A percentile compares a stretch with the other conserved stretches of the same genome.
These are phyloP conservation scores for Ammodytes marinus DNA, from an alignment of 2,113 vertebrate species.

Conservation along the genomic window DNA sequence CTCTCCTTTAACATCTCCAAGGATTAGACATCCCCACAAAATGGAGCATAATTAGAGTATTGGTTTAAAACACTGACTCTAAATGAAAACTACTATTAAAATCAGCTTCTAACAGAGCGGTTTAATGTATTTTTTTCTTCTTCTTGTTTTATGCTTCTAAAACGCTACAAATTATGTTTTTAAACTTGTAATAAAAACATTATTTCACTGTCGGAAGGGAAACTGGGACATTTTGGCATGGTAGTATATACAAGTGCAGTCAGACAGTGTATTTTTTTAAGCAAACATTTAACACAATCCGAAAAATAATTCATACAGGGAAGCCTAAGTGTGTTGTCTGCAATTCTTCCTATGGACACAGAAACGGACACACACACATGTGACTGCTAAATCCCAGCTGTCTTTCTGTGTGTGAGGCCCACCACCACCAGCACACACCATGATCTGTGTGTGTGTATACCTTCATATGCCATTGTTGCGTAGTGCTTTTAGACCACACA, in stretches of 20 bases:
- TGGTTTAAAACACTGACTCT: background rate
- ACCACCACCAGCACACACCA: conserved; percentile 22
- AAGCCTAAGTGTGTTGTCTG: background rate
- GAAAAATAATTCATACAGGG: too few species aligned
- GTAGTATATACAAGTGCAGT: background rate
- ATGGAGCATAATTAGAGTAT: background rate
- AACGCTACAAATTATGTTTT: too few species aligned
- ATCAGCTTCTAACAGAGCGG: too few species aligned
- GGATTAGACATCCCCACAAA: background rate
- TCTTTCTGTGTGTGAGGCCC: background rate
- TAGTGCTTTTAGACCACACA: conserved; percentile 68
- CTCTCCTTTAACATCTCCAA: background rate
- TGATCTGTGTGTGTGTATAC: conserved; percentile 19
- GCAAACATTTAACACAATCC: background rate
- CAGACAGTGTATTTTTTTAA: background rate
- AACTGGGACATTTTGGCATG: background rate
- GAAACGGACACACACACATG: background rate
- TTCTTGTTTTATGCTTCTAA: background rate
- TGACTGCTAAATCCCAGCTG: conserved; percentile 23
- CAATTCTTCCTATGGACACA: background rate
- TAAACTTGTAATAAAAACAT: background rate
- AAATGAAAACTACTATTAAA: background rate
- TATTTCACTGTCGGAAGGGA: background rate
- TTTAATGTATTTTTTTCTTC: background rate
- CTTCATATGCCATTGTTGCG: conserved; percentile 48